A percentile compares a stretch with the other conserved stretches of the same genome.
phyloP scores from a whole-genome alignment of 2,797 vertebrate genomes.

The Lepilemur septentrionalis region DNA sequence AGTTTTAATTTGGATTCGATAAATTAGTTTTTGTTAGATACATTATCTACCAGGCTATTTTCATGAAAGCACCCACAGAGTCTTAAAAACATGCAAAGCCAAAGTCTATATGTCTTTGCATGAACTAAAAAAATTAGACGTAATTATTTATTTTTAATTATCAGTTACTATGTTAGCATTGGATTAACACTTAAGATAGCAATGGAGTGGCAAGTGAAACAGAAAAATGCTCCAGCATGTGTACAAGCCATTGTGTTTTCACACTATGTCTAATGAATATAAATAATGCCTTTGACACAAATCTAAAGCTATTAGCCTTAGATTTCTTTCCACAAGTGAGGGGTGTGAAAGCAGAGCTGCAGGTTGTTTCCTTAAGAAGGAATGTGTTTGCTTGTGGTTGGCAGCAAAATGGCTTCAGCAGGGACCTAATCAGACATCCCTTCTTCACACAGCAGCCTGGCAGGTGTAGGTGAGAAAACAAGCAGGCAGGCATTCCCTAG shows the following conservation, averaged over 20 bases:
- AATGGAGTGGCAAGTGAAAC: constrained; percentile 56
- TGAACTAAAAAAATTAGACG: constrained; percentile 73
- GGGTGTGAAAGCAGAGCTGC: not conserved
- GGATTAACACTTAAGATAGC: constrained; percentile 59
- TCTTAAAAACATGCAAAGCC: constrained; percentile 78
- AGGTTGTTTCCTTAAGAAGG: not conserved
- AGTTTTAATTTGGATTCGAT: constrained; percentile 79
- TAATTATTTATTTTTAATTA: constrained; percentile 78
- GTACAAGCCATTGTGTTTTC: not conserved
- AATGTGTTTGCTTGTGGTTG: constrained; percentile 14
- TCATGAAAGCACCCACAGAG: constrained; percentile 73
- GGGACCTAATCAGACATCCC: not conserved
- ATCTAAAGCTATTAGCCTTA: constrained; percentile 22
- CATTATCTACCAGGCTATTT: constrained; percentile 76
- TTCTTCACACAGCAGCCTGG: not conserved
- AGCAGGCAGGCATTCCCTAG: not conserved
- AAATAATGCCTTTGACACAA: constrained; percentile 56
- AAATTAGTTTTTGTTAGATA: constrained; percentile 75
- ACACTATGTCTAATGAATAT: constrained; percentile 1
- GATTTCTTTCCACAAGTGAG: constrained; percentile 1
- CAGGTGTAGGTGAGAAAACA: constrained; percentile 26
- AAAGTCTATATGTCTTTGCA: constrained; percentile 69
- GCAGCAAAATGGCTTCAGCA: constrained; percentile 12
- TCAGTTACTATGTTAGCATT: constrained; percentile 73
- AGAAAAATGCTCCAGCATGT: not conserved